Evolutionary conservation across 2,888 invertebrate genomes (phyloP), one percentile per base, ranked within the genome.

Genomic region (Monopis laevigella): DNA sequence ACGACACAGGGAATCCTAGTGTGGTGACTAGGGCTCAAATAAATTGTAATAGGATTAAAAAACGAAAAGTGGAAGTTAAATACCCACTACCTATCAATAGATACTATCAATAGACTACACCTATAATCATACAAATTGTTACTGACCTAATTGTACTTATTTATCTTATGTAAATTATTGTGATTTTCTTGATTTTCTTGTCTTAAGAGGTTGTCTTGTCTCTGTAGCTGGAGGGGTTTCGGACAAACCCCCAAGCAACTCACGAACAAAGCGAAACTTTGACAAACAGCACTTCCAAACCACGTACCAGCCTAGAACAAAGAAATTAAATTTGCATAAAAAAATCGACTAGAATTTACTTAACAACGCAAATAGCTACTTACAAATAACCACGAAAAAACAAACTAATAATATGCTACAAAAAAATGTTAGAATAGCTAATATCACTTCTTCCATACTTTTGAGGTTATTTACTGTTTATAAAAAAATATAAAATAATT

Each of bases 201-300:
- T 46, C 74, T 70, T 73, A 46, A 45, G 83, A 46, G 84, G 86
- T 46, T 84, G 77, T 51, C 86, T 84, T 42, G 66, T 77, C 41
- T 85, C 84, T 44, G 85, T 75, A 26, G 86, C 77, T 21, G 85
- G 85, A 50, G 89, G 88, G 48, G 83, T 86, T 70, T 85, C 85
- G 51, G 83, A 82, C 70, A 84, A 84, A 53, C 89, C 89, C 58
- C 91, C 92, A 46, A 93, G 67, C 24, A 96, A 82, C 66, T 96
- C 95, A 45, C 92, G 85, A 6, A 96, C 90, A 60, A 96, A 91
- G 51, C 89, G 87, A 69, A 95, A 96, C 58, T 91, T 87, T 12
- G 92, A 92, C 42, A 96, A 75, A 69, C 95, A 93, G 50, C 93
- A 86, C 73, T 90, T 93, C 95, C 95, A 96, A 50, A 95, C 92